phyloP scores from a whole-genome alignment of 35 echinoderm and acorn worm species.

The Eucidaris tribuloides region DNA sequence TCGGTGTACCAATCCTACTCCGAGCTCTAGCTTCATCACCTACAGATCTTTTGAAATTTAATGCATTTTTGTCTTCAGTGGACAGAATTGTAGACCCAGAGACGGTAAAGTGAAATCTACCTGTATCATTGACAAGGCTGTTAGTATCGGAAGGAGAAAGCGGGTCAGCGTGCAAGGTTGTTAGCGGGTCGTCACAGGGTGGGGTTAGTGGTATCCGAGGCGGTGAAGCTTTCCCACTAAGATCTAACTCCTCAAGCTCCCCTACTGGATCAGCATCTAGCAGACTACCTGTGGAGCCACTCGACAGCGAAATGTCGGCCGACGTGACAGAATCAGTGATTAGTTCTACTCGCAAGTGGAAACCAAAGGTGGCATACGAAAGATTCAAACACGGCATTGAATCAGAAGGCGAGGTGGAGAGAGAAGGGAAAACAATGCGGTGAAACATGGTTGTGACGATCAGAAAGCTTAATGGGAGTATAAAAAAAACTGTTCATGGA shows the following conservation, averaged over 20 bases:
- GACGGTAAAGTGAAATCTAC: neutral
- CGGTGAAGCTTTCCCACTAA: neutral
- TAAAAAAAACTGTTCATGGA: too few species aligned
- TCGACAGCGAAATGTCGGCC: neutral
- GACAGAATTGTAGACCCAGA: neutral
- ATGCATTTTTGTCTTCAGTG: neutral
- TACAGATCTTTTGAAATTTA: too few species aligned
- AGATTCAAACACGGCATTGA: too few species aligned
- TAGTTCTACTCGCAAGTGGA: too few species aligned
- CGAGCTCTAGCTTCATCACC: too few species aligned
- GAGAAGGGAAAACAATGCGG: too few species aligned
- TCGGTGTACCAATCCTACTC: too few species aligned
- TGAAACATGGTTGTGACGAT: too few species aligned
- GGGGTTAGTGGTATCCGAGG: neutral
- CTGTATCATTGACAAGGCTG: neutral
- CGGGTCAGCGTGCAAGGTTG: neutral
- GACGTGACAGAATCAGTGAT: neutral
- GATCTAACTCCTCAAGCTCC: neutral
- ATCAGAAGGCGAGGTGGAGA: too few species aligned
- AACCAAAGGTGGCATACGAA: too few species aligned
- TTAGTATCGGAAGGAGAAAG: neutral
- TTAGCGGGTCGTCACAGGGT: neutral
- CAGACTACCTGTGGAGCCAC: slow-evolving; percentile 17
- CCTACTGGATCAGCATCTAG: neutral
- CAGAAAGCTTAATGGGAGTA: too few species aligned